Evolutionary conservation across 2,888 invertebrate species (phyloP).

Genomic region (Eulithis testata): DNA sequence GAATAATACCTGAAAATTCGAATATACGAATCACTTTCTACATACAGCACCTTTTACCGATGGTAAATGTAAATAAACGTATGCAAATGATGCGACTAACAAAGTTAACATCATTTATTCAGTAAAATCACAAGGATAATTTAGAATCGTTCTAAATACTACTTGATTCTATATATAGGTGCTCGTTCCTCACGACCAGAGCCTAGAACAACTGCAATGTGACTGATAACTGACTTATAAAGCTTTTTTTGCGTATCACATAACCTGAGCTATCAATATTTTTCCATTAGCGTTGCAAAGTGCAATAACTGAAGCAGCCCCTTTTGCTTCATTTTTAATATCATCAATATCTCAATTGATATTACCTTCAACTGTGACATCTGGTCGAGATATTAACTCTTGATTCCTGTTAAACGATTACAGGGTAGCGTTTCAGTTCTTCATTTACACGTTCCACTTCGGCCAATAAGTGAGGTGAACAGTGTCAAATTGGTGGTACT

Average conservation of each 20-base stretch:
- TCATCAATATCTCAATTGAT: constrained; percentile 59
- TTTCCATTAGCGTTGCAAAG: constrained; percentile 39
- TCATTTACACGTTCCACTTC: constrained; percentile 81
- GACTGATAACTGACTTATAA: not conserved
- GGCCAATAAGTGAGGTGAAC: constrained; percentile 76
- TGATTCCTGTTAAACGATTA: constrained; percentile 69
- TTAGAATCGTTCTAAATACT: too few species aligned
- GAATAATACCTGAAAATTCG: too few species aligned
- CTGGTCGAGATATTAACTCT: constrained; percentile 58
- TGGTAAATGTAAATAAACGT: too few species aligned
- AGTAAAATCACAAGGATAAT: too few species aligned
- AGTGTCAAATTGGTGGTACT: constrained; percentile 73
- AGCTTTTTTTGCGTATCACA: too few species aligned
- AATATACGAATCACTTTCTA: too few species aligned
- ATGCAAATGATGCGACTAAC: too few species aligned
- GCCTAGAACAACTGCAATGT: too few species aligned
- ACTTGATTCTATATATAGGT: too few species aligned
- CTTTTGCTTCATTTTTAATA: constrained; percentile 18
- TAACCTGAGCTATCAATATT: not conserved
- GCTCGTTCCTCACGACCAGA: too few species aligned
- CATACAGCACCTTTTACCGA: too few species aligned
- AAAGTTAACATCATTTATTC: too few species aligned
- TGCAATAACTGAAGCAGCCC: constrained; percentile 27
- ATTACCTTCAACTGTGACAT: constrained; percentile 72
- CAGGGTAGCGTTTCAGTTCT: constrained; percentile 73